Percentiles rank a stretch among this genome's conserved stretches.
phyloP scores from a whole-genome alignment of 92 coral and sea anemone species.

The Virgularia gustaviana region DNA sequence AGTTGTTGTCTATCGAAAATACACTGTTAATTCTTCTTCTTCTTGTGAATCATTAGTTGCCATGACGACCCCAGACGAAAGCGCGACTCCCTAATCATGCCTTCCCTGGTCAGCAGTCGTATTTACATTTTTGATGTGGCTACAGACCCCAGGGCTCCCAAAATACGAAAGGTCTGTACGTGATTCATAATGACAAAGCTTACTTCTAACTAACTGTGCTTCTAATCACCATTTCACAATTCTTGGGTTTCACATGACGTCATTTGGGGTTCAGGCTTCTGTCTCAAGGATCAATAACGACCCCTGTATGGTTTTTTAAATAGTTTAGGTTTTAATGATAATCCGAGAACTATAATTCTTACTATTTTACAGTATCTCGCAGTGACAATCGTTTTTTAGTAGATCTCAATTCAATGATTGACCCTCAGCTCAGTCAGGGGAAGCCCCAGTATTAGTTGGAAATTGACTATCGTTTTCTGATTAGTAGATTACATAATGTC shows the following conservation, averaged over 20 bases:
- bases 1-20: background rate
- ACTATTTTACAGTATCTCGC: too few species aligned
- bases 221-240: background rate
- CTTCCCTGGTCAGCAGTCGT: constrained; percentile 76
- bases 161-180: constrained; percentile 68
- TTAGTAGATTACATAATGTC: too few species aligned
- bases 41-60: too few species aligned
- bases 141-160: constrained; percentile 78
- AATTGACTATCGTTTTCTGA: too few species aligned
- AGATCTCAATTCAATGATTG: too few species aligned
- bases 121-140: constrained; percentile 81
- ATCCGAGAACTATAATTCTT: too few species aligned
- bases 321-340: too few species aligned
- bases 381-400: too few species aligned
- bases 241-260: background rate
- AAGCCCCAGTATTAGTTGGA: too few species aligned
- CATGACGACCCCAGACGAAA: constrained; percentile 68
- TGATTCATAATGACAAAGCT: background rate
- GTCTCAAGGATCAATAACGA: too few species aligned
- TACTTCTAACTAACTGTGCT: background rate
- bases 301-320: too few species aligned
- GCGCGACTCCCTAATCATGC: constrained; percentile 81
- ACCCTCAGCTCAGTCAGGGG: too few species aligned
- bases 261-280: background rate
- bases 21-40: background rate